Conservation (phyloP, 2,113 vertebrate species). For the Ctenomys sociabilis region DNA sequence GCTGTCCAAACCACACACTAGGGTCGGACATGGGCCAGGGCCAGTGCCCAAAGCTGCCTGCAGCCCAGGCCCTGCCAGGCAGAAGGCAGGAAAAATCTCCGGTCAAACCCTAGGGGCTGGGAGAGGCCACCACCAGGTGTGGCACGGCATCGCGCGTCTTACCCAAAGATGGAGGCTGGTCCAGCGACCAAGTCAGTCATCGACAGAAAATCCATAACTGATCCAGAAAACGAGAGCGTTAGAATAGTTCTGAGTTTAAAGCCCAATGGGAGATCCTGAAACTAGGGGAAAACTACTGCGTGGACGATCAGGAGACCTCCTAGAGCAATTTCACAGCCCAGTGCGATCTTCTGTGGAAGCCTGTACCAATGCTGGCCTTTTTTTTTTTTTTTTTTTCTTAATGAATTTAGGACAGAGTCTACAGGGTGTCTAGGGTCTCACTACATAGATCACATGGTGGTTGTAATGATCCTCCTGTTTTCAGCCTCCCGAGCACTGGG, state of each 20-base stretch:
- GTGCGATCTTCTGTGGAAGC: neutral
- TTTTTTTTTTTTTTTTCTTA: too few relatives aligned
- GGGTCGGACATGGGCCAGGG: conserved; percentile 18
- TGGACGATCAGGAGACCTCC: neutral
- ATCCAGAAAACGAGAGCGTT: neutral
- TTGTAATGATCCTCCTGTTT: too few relatives aligned
- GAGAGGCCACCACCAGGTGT: neutral
- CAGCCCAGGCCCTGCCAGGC: neutral
- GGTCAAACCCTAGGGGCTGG: neutral
- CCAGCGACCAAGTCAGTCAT: neutral
- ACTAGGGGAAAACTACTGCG: neutral
- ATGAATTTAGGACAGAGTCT: too few relatives aligned
- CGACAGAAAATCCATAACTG: neutral
- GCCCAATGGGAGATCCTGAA: neutral
- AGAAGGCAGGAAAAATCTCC: neutral
- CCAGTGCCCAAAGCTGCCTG: conserved; percentile 32
- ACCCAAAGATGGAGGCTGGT: neutral
- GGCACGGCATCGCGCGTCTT: neutral
- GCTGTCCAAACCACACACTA: conserved; percentile 59
- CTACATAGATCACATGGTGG: too few relatives aligned
- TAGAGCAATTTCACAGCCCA: neutral
- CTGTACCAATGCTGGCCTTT: too few relatives aligned
- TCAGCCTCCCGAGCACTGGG: too few relatives aligned
- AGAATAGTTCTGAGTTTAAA: conserved; percentile 16
- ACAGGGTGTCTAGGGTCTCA: too few relatives aligned